These are phyloP conservation scores for Ephydatia muelleri DNA, from an alignment of 37 sponge, comb jelly and placozoan genomes.

Conservation along the genomic window DNA sequence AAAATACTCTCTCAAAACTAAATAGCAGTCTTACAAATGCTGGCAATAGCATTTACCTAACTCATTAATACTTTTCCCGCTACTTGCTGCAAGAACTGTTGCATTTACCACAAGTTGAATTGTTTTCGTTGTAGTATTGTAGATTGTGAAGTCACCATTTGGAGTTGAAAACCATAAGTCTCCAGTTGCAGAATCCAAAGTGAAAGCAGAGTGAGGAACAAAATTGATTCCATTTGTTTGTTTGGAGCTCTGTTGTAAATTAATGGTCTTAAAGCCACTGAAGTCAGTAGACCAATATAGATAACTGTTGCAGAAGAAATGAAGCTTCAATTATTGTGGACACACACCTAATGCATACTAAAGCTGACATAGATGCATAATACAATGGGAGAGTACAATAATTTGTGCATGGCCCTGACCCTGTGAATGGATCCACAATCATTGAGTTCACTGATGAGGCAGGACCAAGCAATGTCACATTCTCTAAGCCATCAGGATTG, in stretches of 20 bases:
- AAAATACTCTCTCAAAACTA: no score
- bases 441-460: not conserved
- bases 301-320: conserved; percentile 3
- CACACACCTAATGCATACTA: no score
- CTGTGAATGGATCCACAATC: conserved; percentile 37
- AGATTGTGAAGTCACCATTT: conserved; percentile 46
- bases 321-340: no score
- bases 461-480: not conserved
- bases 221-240: not conserved
- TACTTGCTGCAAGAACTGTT: no score
- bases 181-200: conserved; percentile 39
- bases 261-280: not conserved
- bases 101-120: conserved; percentile 13
- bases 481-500: not conserved
- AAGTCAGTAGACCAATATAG: conserved; percentile 35
- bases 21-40: no score
- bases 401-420: not conserved
- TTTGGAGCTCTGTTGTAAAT: not conserved
- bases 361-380: no score
- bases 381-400: no score
- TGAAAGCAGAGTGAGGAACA: conserved; percentile 5
- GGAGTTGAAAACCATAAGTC: conserved; percentile 33
- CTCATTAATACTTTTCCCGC: no score
- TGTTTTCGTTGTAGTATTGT: not conserved
- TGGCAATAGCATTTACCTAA: no score